Evolutionary conservation across 2,888 invertebrate genomes (phyloP), one percentile per base, ranked within the genome.

Genomic region (Acanthopleura granulata): DNA sequence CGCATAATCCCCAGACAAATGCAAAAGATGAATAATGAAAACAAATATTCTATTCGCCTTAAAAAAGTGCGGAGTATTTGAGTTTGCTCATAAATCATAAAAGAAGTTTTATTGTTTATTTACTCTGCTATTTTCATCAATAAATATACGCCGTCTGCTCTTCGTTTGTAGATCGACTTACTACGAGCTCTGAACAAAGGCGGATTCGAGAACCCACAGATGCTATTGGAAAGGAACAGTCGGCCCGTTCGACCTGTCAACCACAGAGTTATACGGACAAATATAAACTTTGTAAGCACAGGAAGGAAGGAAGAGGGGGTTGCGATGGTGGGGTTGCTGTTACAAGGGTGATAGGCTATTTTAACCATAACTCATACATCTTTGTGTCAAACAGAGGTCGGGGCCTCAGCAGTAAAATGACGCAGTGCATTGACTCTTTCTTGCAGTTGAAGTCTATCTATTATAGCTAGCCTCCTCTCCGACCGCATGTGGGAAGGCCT

Each of bases 231-330:
- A 85, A 97, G 97, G 93, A 98, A 98, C 93, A 97, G 95, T 92
- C 93, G 98, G 88, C 98, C 98, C 76, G 95, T 96, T 72, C 97
- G 97, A 91, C 95, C 96, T 74, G 93, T 98, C 79, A 95, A 98
- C 91, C 96, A 97, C 92, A 94, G 98, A 85, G 95, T 97, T 76
- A 94, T 98, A 83, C 93, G 98, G 91, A 98, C 98, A 84, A 98
- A 98, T 92, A 98, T 98, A 91, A 97, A 98, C 92, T 97, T 97
- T 92, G 87, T 86, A 82, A 84, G 84, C 83, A 69, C 70, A 51
- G 57, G 51, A 76, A 69, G 71, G 70, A 22, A 73, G 57, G 18
- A 12, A 57, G 18, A 6, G 18, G 57, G 3, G 22, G 18, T 3
- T 6, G 18, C 3, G 22, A 57, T 3, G 6, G 57, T 57, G 57